These are phyloP conservation scores for Melikaiella ostensackeni DNA, from an alignment of 2,888 invertebrate genomes.

Conservation along the genomic window DNA sequence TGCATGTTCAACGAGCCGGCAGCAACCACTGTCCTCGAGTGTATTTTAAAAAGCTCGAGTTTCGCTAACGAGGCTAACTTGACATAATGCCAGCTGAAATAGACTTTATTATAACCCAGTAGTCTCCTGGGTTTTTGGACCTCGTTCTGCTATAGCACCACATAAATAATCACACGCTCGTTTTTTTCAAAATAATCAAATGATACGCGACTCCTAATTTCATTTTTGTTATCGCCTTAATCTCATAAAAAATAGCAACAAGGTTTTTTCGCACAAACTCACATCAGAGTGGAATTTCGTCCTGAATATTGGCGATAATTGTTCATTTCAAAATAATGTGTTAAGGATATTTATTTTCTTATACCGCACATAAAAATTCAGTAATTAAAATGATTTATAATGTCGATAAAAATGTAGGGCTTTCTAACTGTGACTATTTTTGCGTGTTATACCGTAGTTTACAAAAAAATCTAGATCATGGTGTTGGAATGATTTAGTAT, in stretches of 20 bases:
- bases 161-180: conserved; percentile 19
- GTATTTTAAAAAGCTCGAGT: conserved; percentile 62
- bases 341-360: too few species aligned
- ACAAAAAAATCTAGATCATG: too few species aligned
- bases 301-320: too few species aligned
- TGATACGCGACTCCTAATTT: conserved; percentile 11
- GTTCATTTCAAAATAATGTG: too few species aligned
- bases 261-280: neutral
- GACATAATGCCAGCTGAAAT: conserved; percentile 76
- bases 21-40: conserved; percentile 69
- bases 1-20: conserved; percentile 76
- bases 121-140: conserved; percentile 31
- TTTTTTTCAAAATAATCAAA: conserved; percentile 22
- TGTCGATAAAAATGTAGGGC: too few species aligned
- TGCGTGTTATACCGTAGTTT: too few species aligned
- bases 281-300: too few species aligned
- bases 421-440: too few species aligned
- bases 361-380: too few species aligned
- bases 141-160: conserved; percentile 33
- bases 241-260: neutral
- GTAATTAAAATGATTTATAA: too few species aligned
- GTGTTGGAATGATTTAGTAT: too few species aligned
- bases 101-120: conserved; percentile 68
- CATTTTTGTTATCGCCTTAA: neutral
- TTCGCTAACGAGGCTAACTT: conserved; percentile 76